Conservation (phyloP, 2,113 vertebrate species). For the Zootoca vivipara region DNA sequence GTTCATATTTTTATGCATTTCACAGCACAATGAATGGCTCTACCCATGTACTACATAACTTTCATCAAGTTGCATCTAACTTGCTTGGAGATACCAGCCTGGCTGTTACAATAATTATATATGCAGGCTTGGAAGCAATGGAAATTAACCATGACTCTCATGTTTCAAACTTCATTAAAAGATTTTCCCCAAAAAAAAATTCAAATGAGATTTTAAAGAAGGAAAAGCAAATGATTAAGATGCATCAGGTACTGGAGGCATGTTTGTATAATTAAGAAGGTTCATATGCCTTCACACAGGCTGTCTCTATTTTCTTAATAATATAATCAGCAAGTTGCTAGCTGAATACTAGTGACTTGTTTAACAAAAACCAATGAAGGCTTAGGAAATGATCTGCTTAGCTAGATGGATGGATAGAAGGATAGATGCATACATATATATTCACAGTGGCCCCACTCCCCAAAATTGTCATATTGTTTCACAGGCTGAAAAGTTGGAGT, state of each 20-base stretch:
- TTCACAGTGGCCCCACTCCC: not conserved
- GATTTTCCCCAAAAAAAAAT: not conserved
- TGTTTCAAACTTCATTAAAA: constrained; percentile 38
- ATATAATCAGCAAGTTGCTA: not conserved
- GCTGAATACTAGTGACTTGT: constrained; percentile 10
- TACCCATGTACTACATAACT: not conserved
- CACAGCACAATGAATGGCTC: not conserved
- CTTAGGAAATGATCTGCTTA: not conserved
- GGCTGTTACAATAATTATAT: constrained; percentile 3
- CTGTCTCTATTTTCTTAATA: constrained; percentile 16
- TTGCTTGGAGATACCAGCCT: not conserved
- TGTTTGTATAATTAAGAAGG: constrained; percentile 26
- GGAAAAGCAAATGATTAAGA: constrained; percentile 13
- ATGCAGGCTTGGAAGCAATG: constrained; percentile 8
- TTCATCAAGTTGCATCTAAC: not conserved
- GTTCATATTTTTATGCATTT: not conserved
- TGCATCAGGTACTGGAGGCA: constrained; percentile 16
- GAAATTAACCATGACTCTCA: constrained; percentile 18
- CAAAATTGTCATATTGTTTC: not conserved
- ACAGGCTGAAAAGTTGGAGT: not conserved
- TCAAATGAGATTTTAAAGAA: constrained; percentile 35
- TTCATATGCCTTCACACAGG: constrained; percentile 24
- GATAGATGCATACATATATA: too few relatives aligned
- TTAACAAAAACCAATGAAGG: not conserved
- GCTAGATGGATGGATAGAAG: too few relatives aligned